phyloP scores from a whole-genome alignment of 1,140 invertebrate species.

The Lepidurus packardi region DNA sequence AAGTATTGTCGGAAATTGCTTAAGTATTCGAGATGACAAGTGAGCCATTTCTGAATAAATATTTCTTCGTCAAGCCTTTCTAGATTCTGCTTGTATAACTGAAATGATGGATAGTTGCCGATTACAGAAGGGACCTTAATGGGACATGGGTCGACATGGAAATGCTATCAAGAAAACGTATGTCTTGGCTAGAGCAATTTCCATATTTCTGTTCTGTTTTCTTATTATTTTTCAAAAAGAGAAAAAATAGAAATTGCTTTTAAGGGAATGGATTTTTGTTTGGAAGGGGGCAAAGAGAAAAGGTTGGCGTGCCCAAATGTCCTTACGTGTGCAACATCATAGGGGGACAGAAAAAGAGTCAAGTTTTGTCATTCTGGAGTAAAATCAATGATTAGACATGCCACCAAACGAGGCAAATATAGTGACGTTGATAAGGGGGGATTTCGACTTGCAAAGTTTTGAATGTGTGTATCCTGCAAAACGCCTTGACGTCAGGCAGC shows the following conservation, averaged over 20 bases:
- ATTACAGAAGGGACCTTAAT: neutral
- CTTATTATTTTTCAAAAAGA: neutral
- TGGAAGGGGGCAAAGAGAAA: neutral
- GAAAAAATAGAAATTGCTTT: neutral
- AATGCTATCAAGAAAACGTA: neutral
- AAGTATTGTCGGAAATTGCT: neutral
- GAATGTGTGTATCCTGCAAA: neutral
- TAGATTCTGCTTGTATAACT: neutral
- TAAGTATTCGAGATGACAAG: neutral
- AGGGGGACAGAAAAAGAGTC: neutral
- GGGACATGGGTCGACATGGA: neutral
- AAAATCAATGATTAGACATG: conserved; percentile 11
- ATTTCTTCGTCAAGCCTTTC: neutral
- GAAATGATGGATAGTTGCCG: neutral
- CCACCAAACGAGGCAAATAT: neutral
- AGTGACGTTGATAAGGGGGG: neutral
- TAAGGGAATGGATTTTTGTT: neutral
- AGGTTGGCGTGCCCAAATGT: neutral
- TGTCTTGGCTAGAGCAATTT: neutral
- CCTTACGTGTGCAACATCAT: neutral
- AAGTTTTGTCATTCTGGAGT: neutral
- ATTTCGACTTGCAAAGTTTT: neutral
- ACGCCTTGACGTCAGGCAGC: neutral
- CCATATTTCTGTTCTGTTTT: neutral
- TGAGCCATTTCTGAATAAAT: neutral